A percentile compares a stretch with the other conserved stretches of the same genome.
These are phyloP conservation scores for Eristalis pertinax DNA, from an alignment of 2,888 invertebrate genomes.

Conservation along the genomic window DNA sequence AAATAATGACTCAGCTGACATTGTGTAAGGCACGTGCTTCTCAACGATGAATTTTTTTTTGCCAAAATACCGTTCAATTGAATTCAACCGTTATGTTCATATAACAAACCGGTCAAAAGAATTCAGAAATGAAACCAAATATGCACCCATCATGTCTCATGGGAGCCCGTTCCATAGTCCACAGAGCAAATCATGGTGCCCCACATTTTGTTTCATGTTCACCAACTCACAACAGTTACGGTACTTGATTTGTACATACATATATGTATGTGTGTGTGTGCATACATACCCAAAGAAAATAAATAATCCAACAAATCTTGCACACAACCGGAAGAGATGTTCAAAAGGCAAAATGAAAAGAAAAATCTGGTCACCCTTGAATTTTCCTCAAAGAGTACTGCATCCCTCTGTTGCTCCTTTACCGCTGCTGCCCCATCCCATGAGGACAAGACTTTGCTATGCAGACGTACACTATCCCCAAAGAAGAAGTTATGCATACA, in stretches of 20 bases:
- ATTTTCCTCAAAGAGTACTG: constrained; percentile 16
- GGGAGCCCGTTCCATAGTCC: neutral
- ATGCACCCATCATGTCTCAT: neutral
- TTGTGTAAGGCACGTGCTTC: too few relatives aligned
- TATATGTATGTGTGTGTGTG: neutral
- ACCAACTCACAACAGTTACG: constrained; percentile 31
- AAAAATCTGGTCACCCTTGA: constrained; percentile 18
- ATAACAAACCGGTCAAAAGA: neutral
- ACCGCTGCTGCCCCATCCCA: neutral
- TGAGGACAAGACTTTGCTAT: neutral
- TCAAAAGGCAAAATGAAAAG: constrained; percentile 18
- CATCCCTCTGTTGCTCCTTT: constrained; percentile 6
- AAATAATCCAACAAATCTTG: constrained; percentile 36
- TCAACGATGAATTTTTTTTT: too few relatives aligned
- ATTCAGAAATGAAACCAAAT: neutral
- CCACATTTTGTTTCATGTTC: constrained; percentile 25
- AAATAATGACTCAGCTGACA: too few relatives aligned
- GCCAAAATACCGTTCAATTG: too few relatives aligned
- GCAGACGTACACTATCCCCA: constrained; percentile 12
- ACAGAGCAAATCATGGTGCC: constrained; percentile 19
- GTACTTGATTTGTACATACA: constrained; percentile 14
- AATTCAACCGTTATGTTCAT: neutral
- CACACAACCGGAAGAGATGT: constrained; percentile 55
- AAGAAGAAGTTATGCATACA: constrained; percentile 61
- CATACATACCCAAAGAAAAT: neutral